Evolutionary conservation across 2,888 invertebrate genomes (phyloP).

Genomic region (Chrysodeixis includens): DNA sequence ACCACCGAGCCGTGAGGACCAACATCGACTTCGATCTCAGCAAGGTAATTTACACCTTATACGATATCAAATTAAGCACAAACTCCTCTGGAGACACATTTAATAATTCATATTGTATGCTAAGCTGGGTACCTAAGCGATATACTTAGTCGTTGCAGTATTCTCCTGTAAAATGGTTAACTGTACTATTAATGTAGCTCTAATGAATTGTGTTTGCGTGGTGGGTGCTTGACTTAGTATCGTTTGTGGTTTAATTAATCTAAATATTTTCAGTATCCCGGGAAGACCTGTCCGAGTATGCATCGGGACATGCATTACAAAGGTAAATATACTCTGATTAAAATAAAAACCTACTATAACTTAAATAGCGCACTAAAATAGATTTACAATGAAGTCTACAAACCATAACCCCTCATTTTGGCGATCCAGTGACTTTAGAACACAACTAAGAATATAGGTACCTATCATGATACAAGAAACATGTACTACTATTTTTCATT

Average conservation of each 20-base stretch:
- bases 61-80: slow-evolving; percentile 44
- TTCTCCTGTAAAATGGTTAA: slow-evolving; percentile 50
- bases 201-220: slow-evolving; percentile 47
- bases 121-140: slow-evolving; percentile 57
- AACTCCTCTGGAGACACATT: slow-evolving; percentile 37
- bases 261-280: slow-evolving; percentile 89
- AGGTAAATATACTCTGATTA: slow-evolving; percentile 90
- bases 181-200: slow-evolving; percentile 46
- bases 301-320: slow-evolving; percentile 97
- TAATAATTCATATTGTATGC: slow-evolving; percentile 62
- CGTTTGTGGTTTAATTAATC: slow-evolving; percentile 41
- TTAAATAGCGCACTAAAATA: too few species aligned
- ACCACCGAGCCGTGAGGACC: slow-evolving; percentile 98
- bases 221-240: slow-evolving; percentile 33
- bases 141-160: slow-evolving; percentile 57
- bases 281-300: slow-evolving; percentile 97
- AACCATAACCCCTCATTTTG: too few species aligned
- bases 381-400: neutral
- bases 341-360: too few species aligned
- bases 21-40: slow-evolving; percentile 98
- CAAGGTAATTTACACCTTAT: slow-evolving; percentile 87
- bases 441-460: too few species aligned
- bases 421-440: neutral
- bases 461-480: too few species aligned
- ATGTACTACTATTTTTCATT: too few species aligned